Evolutionary conservation across 2,797 vertebrate genomes (phyloP).

Genomic region (Chaetodon trifasciatus): DNA sequence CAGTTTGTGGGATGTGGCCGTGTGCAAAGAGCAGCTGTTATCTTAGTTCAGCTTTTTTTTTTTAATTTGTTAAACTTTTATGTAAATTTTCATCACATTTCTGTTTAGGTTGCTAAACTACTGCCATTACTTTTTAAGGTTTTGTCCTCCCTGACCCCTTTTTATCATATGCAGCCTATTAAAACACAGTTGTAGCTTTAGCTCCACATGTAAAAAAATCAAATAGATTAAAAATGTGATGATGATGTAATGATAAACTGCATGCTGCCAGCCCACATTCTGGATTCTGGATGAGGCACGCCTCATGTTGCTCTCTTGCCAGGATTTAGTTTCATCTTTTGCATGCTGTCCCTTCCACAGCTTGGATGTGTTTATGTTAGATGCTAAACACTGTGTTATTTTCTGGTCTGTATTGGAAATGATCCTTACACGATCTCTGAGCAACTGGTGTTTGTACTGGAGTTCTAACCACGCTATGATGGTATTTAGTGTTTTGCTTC

Average conservation of each 20-base stretch:
- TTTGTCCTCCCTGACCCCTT: not conserved
- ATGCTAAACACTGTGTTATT: not conserved
- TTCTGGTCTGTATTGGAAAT: not conserved
- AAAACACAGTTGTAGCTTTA: not conserved
- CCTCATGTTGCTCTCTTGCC: not conserved
- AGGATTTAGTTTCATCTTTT: not conserved
- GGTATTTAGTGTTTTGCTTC: no score
- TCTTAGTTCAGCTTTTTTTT: not conserved
- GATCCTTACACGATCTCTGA: not conserved
- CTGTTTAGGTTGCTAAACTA: not conserved
- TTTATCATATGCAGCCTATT: not conserved
- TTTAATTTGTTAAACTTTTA: not conserved
- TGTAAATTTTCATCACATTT: not conserved
- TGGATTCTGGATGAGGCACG: not conserved
- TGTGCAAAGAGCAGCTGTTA: not conserved
- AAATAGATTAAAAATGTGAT: not conserved
- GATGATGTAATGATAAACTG: not conserved
- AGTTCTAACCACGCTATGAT: no score
- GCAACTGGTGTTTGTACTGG: no score
- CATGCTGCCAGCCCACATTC: not conserved
- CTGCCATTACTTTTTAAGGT: not conserved
- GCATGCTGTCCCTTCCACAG: not conserved
- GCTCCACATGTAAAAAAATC: not conserved
- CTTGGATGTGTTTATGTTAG: not conserved
- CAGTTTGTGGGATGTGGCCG: constrained; percentile 1